Percentiles rank a stretch among this genome's conserved stretches.
These are phyloP conservation scores for Poecilia wingei DNA, from an alignment of 2,797 vertebrate genomes.

Conservation along the genomic window DNA sequence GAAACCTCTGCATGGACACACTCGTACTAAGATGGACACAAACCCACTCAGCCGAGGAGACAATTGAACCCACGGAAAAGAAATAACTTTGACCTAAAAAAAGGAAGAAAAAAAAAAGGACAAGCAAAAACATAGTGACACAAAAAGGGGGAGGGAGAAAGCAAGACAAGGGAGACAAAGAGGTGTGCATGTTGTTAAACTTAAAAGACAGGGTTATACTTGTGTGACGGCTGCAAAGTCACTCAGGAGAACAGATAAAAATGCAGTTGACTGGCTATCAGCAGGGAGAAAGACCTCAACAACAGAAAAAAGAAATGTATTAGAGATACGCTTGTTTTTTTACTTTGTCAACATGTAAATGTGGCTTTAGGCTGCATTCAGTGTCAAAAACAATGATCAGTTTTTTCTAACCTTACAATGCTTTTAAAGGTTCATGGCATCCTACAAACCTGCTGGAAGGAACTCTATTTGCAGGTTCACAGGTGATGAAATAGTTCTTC, in stretches of 20 bases:
- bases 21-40: slow-evolving; percentile 25
- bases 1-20: slow-evolving; percentile 14
- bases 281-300: slow-evolving; percentile 22
- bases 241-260: slow-evolving; percentile 56
- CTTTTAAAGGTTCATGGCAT: slow-evolving; percentile 13
- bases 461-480: slow-evolving; percentile 7
- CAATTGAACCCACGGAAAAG: slow-evolving; percentile 27
- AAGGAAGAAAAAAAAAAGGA: neutral
- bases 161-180: slow-evolving; percentile 34
- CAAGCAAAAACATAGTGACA: slow-evolving; percentile 16
- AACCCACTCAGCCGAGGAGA: slow-evolving; percentile 28
- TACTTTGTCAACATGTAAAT: slow-evolving; percentile 37
- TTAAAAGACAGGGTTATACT: slow-evolving; percentile 40
- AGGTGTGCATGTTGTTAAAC: slow-evolving; percentile 43
- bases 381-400: slow-evolving; percentile 3
- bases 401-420: slow-evolving; percentile 18
- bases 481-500: slow-evolving; percentile 15
- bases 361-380: slow-evolving; percentile 30
- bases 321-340: slow-evolving; percentile 23
- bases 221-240: slow-evolving; percentile 44
- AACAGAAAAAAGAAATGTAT: slow-evolving; percentile 4
- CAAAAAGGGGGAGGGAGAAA: slow-evolving; percentile 11
- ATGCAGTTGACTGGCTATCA: slow-evolving; percentile 58
- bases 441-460: neutral
- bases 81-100: slow-evolving; percentile 45